phyloP scores from a whole-genome alignment of 2,797 vertebrate species.

The Argyrosomus regius region DNA sequence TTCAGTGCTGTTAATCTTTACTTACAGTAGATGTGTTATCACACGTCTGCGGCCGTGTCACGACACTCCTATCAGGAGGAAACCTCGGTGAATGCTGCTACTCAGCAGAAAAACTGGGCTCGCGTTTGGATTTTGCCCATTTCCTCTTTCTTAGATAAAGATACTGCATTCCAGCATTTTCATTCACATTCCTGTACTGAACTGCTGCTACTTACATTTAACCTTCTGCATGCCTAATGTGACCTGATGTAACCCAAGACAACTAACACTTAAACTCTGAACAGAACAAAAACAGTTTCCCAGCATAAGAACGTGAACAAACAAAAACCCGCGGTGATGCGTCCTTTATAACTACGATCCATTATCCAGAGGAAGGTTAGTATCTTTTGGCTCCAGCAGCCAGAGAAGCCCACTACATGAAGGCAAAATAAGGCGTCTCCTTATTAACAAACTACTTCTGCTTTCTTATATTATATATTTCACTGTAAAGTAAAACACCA shows the following conservation, averaged over 20 bases:
- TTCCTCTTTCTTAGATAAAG: slow-evolving; percentile 26
- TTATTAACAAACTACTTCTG: no score
- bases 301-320: no score
- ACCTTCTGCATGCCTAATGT: background rate
- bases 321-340: no score
- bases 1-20: slow-evolving; percentile 41
- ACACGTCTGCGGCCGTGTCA: background rate
- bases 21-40: slow-evolving; percentile 11
- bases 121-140: background rate
- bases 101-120: background rate
- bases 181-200: slow-evolving; percentile 1
- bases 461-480: no score
- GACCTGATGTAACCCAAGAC: background rate
- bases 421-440: no score
- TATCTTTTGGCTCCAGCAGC: no score
- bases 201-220: background rate
- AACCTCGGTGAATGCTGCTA: slow-evolving; percentile 1
- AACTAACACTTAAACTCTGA: background rate
- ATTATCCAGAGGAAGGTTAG: no score
- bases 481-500: no score
- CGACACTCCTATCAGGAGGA: slow-evolving; percentile 31
- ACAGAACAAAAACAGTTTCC: background rate
- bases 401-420: no score
- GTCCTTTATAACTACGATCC: no score
- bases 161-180: slow-evolving; percentile 11